phyloP scores from a whole-genome alignment of 2,113 vertebrate genomes.

The Ornithorhynchus anatinus region DNA sequence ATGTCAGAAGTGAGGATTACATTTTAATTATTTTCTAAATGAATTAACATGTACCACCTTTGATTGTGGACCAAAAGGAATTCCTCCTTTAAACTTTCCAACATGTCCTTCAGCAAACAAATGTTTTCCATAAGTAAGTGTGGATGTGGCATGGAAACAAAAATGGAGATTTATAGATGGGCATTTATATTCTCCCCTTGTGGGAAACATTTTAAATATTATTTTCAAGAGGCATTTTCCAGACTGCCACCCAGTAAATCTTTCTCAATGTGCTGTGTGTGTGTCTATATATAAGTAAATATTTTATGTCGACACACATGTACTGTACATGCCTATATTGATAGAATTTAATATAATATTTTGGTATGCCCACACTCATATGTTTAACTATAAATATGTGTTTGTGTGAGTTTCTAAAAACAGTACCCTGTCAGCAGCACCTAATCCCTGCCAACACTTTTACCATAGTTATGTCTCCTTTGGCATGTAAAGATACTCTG shows the following conservation, averaged over 20 bases:
- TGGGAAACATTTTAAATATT: not conserved
- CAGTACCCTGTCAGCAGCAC: too few species aligned
- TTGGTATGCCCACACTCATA: too few species aligned
- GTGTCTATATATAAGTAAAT: not conserved
- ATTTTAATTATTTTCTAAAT: slow-evolving; percentile 46
- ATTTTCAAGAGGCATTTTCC: not conserved
- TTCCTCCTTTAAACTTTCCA: not conserved
- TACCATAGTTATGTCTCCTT: too few species aligned
- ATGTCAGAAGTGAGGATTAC: slow-evolving; percentile 26
- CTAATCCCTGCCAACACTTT: too few species aligned
- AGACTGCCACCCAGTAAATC: not conserved
- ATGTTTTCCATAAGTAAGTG: slow-evolving; percentile 1
- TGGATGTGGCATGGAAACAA: not conserved
- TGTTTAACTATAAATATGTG: too few species aligned
- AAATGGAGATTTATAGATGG: not conserved
- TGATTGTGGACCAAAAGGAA: not conserved
- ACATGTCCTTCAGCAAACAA: slow-evolving; percentile 30
- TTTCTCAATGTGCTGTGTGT: rapidly evolving
- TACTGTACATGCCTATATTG: too few species aligned
- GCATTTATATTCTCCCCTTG: not conserved
- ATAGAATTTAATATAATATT: too few species aligned
- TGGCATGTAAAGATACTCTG: too few species aligned
- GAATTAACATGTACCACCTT: slow-evolving; percentile 20
- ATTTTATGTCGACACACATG: rapidly evolving
- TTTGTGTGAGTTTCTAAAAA: too few species aligned